These are phyloP conservation scores for Tricholauxania praeusta DNA, from an alignment of 2,888 invertebrate genomes.

Conservation along the genomic window DNA sequence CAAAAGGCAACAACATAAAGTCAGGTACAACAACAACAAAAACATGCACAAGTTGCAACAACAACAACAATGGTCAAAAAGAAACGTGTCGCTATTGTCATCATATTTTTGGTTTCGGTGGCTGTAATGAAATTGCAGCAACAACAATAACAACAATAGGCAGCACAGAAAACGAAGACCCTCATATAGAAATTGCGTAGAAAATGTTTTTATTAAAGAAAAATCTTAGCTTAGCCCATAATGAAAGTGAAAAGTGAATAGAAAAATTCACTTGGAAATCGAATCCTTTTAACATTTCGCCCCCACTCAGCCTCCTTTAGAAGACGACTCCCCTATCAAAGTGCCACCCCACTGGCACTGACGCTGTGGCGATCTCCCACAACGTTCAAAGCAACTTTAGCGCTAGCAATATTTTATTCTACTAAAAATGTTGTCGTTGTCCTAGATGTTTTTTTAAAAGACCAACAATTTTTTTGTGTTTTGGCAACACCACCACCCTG, in stretches of 20 bases:
- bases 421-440: too few relatives aligned
- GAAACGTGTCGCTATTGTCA: constrained; percentile 30
- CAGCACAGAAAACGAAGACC: neutral
- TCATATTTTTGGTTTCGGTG: neutral
- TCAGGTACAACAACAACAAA: constrained; percentile 20
- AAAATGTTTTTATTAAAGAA: neutral
- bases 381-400: too few relatives aligned
- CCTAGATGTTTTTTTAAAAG: too few relatives aligned
- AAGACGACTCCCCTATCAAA: too few relatives aligned
- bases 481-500: too few relatives aligned
- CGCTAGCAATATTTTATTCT: too few relatives aligned
- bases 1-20: constrained; percentile 1
- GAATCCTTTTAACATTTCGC: too few relatives aligned
- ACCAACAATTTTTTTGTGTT: too few relatives aligned
- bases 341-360: too few relatives aligned
- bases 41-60: constrained; percentile 11
- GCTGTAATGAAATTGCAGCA: neutral
- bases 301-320: too few relatives aligned
- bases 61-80: constrained; percentile 27
- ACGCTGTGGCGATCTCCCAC: too few relatives aligned
- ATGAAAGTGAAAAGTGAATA: too few relatives aligned
- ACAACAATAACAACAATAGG: constrained; percentile 15
- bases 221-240: neutral
- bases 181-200: neutral
- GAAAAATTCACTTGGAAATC: neutral